Percentiles rank a stretch among this genome's conserved stretches.
Evolutionary conservation across 2,797 vertebrate species (phyloP).

Genomic region (Spinibarbus caldwelli): DNA sequence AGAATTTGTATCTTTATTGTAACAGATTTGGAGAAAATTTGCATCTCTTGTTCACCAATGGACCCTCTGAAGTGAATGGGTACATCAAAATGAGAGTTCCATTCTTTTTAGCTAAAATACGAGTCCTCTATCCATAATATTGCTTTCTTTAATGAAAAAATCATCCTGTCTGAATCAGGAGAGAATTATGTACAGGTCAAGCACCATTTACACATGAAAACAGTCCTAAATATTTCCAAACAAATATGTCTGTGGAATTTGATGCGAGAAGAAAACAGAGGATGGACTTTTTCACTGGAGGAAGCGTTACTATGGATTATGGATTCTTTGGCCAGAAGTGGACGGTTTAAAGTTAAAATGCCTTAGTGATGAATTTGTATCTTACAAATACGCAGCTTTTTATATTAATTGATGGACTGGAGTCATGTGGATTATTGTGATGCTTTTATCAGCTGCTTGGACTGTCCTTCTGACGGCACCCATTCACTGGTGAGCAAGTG

Average conservation of each 20-base stretch:
- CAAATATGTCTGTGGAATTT: not conserved
- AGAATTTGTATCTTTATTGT: not conserved
- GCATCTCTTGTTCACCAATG: too few species aligned
- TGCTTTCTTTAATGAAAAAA: not conserved
- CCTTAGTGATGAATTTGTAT: not conserved
- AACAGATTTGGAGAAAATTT: not conserved
- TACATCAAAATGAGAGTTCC: not conserved
- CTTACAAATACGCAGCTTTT: not conserved
- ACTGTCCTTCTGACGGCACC: not conserved
- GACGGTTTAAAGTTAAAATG: not conserved
- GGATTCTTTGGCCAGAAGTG: not conserved
- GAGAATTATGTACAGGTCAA: not conserved
- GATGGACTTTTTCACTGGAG: not conserved
- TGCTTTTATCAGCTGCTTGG: not conserved
- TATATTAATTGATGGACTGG: not conserved
- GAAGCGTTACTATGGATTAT: not conserved
- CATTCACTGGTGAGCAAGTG: not conserved
- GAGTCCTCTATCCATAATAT: not conserved
- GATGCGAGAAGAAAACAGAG: not conserved
- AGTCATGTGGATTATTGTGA: not conserved
- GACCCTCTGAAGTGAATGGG: not conserved
- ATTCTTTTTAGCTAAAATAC: not conserved
- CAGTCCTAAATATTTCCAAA: too few species aligned
- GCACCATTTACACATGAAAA: not conserved
- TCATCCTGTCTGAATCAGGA: not conserved